These are phyloP conservation scores for Calephelis nemesis DNA, from an alignment of 1,140 invertebrate genomes.

Conservation along the genomic window DNA sequence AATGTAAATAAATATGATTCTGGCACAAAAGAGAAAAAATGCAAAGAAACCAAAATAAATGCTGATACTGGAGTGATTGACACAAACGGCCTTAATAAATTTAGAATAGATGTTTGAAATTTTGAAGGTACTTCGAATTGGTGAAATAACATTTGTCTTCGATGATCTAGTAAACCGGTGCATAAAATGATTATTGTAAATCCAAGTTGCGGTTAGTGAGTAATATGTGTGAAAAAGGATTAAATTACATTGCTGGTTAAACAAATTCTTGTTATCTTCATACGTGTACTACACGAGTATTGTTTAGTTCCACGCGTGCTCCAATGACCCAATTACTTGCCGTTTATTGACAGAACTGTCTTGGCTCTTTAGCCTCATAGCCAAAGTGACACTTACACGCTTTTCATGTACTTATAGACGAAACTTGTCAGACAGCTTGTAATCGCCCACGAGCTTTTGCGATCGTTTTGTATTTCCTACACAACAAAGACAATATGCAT, in stretches of 20 bases:
- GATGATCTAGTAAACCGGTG: too few relatives aligned
- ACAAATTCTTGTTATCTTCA: constrained; percentile 18
- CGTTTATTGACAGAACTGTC: constrained; percentile 69
- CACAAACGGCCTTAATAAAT: too few relatives aligned
- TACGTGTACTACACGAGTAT: constrained; percentile 38
- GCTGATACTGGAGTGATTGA: too few relatives aligned
- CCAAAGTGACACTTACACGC: constrained; percentile 24
- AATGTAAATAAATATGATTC: too few relatives aligned
- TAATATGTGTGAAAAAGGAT: not conserved
- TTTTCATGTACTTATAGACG: not conserved
- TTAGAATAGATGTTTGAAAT: too few relatives aligned
- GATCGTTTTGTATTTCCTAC: not conserved
- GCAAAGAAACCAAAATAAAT: too few relatives aligned
- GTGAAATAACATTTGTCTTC: too few relatives aligned
- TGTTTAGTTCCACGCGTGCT: constrained; percentile 45
- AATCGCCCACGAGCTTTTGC: not conserved
- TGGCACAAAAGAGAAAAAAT: too few relatives aligned
- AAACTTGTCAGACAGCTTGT: constrained; percentile 7
- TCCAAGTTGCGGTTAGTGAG: too few relatives aligned
- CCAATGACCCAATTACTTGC: constrained; percentile 70
- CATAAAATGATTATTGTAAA: too few relatives aligned
- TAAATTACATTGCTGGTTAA: constrained; percentile 21
- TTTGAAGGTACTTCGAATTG: too few relatives aligned
- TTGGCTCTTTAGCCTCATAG: constrained; percentile 56
- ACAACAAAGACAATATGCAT: not conserved